A percentile compares a stretch with the other conserved stretches of the same genome.
Evolutionary conservation across 2,797 vertebrate species (phyloP).

Genomic region (Petrocephalus schoutedeni): DNA sequence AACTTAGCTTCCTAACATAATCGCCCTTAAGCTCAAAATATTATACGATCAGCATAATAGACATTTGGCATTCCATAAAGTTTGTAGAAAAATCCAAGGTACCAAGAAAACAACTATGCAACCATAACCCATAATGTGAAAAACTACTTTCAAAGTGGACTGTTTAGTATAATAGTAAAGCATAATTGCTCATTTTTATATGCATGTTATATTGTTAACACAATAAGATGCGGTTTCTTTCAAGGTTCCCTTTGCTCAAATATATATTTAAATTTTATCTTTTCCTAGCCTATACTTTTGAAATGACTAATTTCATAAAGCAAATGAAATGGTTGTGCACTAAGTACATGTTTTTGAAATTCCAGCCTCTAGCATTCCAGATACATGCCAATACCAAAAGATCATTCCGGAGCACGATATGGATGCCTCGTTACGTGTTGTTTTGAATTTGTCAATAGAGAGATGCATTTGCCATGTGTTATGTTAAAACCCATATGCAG

Average conservation of each 20-base stretch:
- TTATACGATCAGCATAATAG: background rate
- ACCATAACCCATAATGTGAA: background rate
- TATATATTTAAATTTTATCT: background rate
- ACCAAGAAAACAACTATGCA: background rate
- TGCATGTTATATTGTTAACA: background rate
- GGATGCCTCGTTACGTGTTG: background rate
- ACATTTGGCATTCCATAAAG: background rate
- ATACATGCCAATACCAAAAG: background rate
- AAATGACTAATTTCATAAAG: conserved; percentile 13
- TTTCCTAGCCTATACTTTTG: conserved; percentile 14
- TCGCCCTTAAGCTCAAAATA: background rate
- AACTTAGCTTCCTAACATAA: background rate
- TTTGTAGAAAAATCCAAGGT: background rate
- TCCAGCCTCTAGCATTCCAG: background rate
- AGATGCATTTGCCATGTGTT: background rate
- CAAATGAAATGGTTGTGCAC: conserved; percentile 14
- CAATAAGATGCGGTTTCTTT: background rate
- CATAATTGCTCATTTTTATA: background rate
- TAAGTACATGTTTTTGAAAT: conserved; percentile 19
- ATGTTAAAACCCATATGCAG: background rate
- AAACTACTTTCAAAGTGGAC: background rate
- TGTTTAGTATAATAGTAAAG: background rate
- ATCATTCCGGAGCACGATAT: background rate
- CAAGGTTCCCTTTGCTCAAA: background rate
- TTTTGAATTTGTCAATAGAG: background rate